Evolutionary conservation across 2,113 vertebrate species (phyloP).

Genomic region (Gnathonemus echidnorhynchus): DNA sequence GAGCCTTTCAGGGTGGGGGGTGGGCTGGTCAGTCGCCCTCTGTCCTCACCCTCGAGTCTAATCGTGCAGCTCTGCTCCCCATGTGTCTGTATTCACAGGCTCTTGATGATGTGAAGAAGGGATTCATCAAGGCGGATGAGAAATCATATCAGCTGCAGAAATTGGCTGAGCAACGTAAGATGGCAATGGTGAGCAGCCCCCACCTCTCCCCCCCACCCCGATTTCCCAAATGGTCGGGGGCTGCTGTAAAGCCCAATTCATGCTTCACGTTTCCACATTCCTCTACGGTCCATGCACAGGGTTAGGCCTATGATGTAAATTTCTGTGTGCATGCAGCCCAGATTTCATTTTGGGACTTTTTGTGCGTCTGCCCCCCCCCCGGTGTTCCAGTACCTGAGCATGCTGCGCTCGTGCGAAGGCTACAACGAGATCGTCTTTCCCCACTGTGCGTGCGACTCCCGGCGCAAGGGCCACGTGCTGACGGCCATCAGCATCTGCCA

Average conservation of each 20-base stretch:
- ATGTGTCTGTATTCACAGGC: conserved; percentile 60
- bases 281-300: background rate
- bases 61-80: background rate
- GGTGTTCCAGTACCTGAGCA: conserved; percentile 77
- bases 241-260: background rate
- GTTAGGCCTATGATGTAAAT: background rate
- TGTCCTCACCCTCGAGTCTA: background rate
- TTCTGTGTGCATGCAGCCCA: background rate
- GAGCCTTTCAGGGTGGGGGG: background rate
- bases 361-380: background rate
- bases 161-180: conserved; percentile 91
- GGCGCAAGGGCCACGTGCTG: conserved; percentile 88
- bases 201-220: conserved; percentile 18
- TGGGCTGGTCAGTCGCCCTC: too few species aligned
- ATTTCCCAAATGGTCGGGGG: background rate
- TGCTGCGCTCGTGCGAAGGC: conserved; percentile 85
- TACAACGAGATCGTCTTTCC: conserved; percentile 94
- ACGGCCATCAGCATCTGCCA: conserved; percentile 89
- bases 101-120: conserved; percentile 91
- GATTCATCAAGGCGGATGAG: conserved; percentile 92
- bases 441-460: conserved; percentile 91
- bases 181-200: conserved; percentile 77
- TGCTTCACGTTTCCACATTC: background rate
- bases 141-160: conserved; percentile 96
- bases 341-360: background rate